Base-by-base conservation (phyloP, 2,888 invertebrate genomes). In the Tubulanus polymorphus region DNA sequence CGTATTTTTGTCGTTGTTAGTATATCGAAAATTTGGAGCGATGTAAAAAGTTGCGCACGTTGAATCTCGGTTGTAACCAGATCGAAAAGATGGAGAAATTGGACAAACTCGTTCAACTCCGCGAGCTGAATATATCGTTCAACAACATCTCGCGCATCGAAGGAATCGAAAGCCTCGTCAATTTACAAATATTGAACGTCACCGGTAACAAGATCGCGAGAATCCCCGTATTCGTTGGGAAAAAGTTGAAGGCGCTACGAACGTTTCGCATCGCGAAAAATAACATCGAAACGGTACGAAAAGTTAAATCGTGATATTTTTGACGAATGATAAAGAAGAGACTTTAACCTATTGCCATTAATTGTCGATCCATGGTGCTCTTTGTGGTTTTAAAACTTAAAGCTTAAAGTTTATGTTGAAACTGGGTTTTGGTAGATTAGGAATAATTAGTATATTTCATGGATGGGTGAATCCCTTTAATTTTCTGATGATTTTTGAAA, bases 21-120 rank as follows among this genome's bases (percentile, higher is more conserved):
- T 77, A 71, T 57, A 77, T 78, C 54, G 78, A 78, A 55, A 75
- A 75, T 59, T 62, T 78, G 50, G 76, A 77, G n/a, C 60, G 61
- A 3, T 58, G 74, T 45, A 69, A 70, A 53, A 65, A 69, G 37
- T 64, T 78, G 12, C 70, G 72, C 53, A 62, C 62, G 3, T 56
- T 78, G 20, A 75, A 67, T 51, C 63, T 78, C 10, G 70, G 72
- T 51, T 64, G 68, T 59, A 77, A 78, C 62, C 63, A 69, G 49
- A 74, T 78, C 23, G 78, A 78, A 61, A 73, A 71, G 54, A 71
- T 76, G n/a, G 78, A 78, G 60, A 69, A 68, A 49, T 50, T 78
- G 41, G 76, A 77, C 54, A 70, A 71, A 56, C 63, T 76, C 20
- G 59, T 66, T 15, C 64, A 65, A 41, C 67, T 78, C n/a, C 61